These are phyloP conservation scores for Chanos chanos DNA, from an alignment of 2,797 vertebrate species.

Conservation along the genomic window DNA sequence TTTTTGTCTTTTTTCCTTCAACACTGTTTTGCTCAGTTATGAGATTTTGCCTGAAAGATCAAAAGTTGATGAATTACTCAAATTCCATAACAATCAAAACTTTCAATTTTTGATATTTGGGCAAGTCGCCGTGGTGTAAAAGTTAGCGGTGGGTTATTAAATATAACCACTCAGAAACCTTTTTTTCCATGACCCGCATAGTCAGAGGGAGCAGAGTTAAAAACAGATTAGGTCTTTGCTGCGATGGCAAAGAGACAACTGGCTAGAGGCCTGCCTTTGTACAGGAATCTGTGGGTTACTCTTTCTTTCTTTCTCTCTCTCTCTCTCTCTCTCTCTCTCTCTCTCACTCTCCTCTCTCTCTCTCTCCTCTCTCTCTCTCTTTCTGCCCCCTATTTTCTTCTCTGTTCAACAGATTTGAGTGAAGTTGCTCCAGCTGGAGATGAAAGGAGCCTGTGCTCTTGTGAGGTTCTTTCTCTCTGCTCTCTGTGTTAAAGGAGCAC, in stretches of 20 bases:
- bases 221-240: conserved; percentile 2
- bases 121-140: neutral
- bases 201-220: neutral
- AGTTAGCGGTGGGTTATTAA: conserved; percentile 1
- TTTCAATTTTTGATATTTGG: neutral
- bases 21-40: neutral
- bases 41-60: neutral
- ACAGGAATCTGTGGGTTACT: neutral
- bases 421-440: conserved; percentile 60
- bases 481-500: conserved; percentile 15
- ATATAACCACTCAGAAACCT: neutral
- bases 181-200: no score
- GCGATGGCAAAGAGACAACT: neutral
- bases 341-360: conserved; percentile 48
- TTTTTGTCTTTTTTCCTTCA: conserved; percentile 7
- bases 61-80: neutral
- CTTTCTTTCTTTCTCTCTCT: neutral
- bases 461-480: conserved; percentile 56
- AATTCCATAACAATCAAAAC: neutral
- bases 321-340: neutral
- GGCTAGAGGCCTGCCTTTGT: conserved; percentile 2
- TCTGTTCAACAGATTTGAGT: no score
- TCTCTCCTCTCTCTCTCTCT: conserved; percentile 43
- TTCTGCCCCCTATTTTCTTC: conserved; percentile 40
- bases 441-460: conserved; percentile 61